Evolutionary conservation across 2,888 invertebrate genomes (phyloP).

Genomic region (Meghimatium bilineatum): DNA sequence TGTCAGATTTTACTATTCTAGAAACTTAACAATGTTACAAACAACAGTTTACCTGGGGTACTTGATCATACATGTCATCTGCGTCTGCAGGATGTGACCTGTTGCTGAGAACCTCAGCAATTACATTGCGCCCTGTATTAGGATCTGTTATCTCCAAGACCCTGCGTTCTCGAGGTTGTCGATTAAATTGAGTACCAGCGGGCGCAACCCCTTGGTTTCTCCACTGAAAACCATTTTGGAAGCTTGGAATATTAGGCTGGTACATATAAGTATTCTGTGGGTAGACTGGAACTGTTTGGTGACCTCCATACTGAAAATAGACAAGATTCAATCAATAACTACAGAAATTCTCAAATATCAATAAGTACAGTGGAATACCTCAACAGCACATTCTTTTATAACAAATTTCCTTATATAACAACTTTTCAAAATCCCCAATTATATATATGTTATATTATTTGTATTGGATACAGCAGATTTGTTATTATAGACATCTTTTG

Average conservation of each 20-base stretch:
- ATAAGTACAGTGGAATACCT: too few species aligned
- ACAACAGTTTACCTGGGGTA: background rate
- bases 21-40: background rate
- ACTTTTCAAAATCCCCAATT: too few species aligned
- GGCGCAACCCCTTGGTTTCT: background rate
- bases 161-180: conserved; percentile 33
- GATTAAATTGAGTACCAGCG: background rate
- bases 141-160: conserved; percentile 45
- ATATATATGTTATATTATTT: too few species aligned
- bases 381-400: too few species aligned
- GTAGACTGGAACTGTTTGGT: conserved; percentile 18
- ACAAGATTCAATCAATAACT: too few species aligned
- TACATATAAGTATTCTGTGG: background rate
- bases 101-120: conserved; percentile 32
- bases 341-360: too few species aligned
- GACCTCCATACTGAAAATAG: conserved; percentile 5
- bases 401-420: too few species aligned
- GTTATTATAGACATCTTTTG: too few species aligned
- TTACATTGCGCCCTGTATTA: conserved; percentile 43
- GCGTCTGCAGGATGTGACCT: background rate
- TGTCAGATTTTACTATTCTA: too few species aligned
- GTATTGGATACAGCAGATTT: too few species aligned
- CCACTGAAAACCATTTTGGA: conserved; percentile 32
- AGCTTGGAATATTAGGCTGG: background rate
- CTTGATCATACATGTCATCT: conserved; percentile 32